Base-by-base conservation (phyloP, 2,113 vertebrate genomes). In the Theristicus caerulescens region DNA sequence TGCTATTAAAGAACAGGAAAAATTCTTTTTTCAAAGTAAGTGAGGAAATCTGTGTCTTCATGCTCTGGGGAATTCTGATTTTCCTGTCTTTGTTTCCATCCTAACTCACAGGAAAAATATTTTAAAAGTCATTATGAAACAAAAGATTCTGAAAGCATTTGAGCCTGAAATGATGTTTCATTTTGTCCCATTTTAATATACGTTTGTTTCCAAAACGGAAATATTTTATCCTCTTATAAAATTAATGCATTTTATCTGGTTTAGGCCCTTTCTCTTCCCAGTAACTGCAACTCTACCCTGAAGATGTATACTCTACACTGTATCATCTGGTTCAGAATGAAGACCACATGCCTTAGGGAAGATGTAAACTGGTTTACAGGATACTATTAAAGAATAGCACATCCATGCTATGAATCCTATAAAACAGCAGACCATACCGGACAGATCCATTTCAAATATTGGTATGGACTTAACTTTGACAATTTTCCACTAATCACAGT, bases 21-120 rank as follows among this genome's bases (percentile, higher is more conserved):
- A 81, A 42, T 49, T 62, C 7, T 83, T 73, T 87, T 88, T 95
- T 71, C 27, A 64, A 15, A 83, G 64, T 82, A 85, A 82, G 58
- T 86, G 91, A 95, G 90, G 85, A 96, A 97, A 94, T 93, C 73
- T 91, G 29, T 71, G 61, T 40, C 87, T 93, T 91, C 7, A 2
- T 61, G 42, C 65, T 84, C 81, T 76, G 21, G 78, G 87, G 91
- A 96, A 64, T 94, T 94, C n/a, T 82, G 84, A 95, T 93, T 87
- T 97, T 97, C 91, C 89, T 97, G 93, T 44, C 77, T 95, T 94
- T 96, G 89, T 96, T 96, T 93, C 66, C 40, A 82, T 72, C 26
- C 31, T 57, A 82, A 76, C 52, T 85, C 69, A 87, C 51, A 90
- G 84, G 81, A 93, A 94, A 96, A 89, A 79, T 78, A 76, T 59